Base-by-base conservation (phyloP, 2,888 invertebrate genomes). In the Diaphora mendica region DNA sequence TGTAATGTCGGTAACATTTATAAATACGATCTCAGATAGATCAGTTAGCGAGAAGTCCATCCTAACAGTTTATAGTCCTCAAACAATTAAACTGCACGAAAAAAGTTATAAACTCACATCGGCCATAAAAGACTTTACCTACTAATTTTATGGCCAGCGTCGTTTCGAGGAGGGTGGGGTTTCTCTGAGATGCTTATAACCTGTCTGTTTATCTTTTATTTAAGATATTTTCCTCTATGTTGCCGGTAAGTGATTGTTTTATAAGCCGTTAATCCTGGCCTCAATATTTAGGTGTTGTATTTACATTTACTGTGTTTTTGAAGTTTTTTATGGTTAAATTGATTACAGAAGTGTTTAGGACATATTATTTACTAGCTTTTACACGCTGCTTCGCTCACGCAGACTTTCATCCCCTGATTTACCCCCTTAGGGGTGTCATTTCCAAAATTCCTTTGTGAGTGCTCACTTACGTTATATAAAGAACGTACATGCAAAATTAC, bases 61-160 rank as follows among this genome's bases (percentile, higher is more conserved):
- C 4, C 59, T 59, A 26, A 59, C 3, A 55, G 55, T n/a, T 26
- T 26, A 59, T 11, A 26, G 59, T 59, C 26, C 2, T 11, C 59
- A n/a, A n/a, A 55, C 55, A 59, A 13, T 26, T 55, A 13, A 59
- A 26, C n/a, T 13, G 59, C 26, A 30, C 1, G 15, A 23, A 72
- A 17, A 23, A 69, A 80, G 72, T 75, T 79, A 73, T 70, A 55
- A 33, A 71, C 64, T 30, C 74, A 70, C 59, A 72, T 74, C 66
- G 39, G 70, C 51, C 33, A 30, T 20, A 17, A 62, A 65, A 77
- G 30, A 30, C 9, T 76, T 77, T 64, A 71, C 13, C 71, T 48
- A 68, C 68, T 67, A 64, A 76, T 77, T 77, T 74, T 75, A 78
- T 78, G 74, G 73, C 9, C 13, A 76, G 59, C 33, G 20, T 64